These are phyloP conservation scores for Triops cancriformis DNA, from an alignment of 1,140 invertebrate genomes.

Conservation along the genomic window DNA sequence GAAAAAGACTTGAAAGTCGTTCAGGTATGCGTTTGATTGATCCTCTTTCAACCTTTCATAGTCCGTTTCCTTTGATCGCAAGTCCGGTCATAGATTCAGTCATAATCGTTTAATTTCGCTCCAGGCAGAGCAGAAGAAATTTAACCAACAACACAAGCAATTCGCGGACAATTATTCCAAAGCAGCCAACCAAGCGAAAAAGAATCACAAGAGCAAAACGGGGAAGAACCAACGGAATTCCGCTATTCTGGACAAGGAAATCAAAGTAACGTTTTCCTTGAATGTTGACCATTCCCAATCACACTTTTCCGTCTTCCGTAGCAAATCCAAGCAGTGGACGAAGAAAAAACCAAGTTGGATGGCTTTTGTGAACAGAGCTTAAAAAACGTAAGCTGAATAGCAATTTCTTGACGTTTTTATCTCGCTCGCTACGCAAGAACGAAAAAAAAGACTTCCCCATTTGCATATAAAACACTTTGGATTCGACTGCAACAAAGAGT, in stretches of 20 bases:
- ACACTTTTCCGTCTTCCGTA: conserved; percentile 41
- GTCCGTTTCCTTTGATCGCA: conserved; percentile 10
- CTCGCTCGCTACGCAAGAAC: background rate
- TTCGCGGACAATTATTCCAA: conserved; percentile 79
- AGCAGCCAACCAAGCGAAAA: conserved; percentile 78
- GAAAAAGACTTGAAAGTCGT: conserved; percentile 90
- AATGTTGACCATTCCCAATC: background rate
- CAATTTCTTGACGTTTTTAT: background rate
- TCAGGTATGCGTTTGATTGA: conserved; percentile 51
- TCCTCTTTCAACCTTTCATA: conserved; percentile 22
- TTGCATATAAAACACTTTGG: background rate
- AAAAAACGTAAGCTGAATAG: conserved; percentile 64
- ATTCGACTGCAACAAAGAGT: background rate
- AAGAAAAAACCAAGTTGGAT: conserved; percentile 81
- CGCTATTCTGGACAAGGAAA: conserved; percentile 74
- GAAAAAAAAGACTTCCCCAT: background rate
- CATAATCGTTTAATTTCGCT: conserved; percentile 34
- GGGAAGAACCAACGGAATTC: conserved; percentile 36
- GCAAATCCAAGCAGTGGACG: conserved; percentile 81
- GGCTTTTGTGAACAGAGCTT: conserved; percentile 81
- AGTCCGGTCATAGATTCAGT: background rate
- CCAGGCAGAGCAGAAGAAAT: conserved; percentile 80
- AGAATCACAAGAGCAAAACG: conserved; percentile 56
- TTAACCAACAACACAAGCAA: conserved; percentile 78
- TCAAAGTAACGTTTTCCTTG: conserved; percentile 52